Evolutionary conservation across 92 coral and sea anemone genomes (phyloP).

Genomic region (Epizoanthus scotinus): DNA sequence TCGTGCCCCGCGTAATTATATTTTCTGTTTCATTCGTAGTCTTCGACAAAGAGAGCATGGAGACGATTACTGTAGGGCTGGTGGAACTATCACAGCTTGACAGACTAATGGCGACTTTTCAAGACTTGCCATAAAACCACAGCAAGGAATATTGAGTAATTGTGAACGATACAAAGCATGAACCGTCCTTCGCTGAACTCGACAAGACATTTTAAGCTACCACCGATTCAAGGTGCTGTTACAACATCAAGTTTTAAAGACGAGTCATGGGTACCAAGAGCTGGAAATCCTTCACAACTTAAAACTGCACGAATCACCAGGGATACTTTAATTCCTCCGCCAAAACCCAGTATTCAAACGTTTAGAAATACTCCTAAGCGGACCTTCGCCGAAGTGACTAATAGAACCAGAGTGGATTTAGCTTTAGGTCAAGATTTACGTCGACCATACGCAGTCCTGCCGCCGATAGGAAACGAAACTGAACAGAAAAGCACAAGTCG

Average conservation of each 20-base stretch:
- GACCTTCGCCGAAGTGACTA: conserved; percentile 9
- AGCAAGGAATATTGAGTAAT: neutral
- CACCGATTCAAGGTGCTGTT: conserved; percentile 83
- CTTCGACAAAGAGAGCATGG: conserved; percentile 19
- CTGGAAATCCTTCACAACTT: conserved; percentile 9
- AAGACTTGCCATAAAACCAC: neutral
- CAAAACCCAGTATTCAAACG: conserved; percentile 16
- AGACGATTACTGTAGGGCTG: neutral
- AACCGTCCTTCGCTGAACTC: conserved; percentile 45
- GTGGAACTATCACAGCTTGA: conserved; percentile 1
- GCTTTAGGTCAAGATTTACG: conserved; percentile 73
- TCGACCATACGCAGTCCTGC: conserved; percentile 73
- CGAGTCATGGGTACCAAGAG: conserved; percentile 26
- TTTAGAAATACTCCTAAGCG: conserved; percentile 10
- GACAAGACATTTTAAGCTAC: conserved; percentile 77
- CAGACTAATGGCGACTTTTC: neutral
- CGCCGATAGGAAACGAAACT: conserved; percentile 67
- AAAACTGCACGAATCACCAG: conserved; percentile 17
- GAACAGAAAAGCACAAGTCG: neutral
- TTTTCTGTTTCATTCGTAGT: conserved; percentile 17
- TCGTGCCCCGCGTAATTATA: neutral
- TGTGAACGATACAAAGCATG: neutral
- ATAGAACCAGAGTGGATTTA: conserved; percentile 3
- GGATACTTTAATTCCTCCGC: conserved; percentile 8
- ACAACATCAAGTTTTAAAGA: conserved; percentile 57